These are phyloP conservation scores for Eristalinus sepulchralis DNA, from an alignment of 2,888 invertebrate species.

Conservation along the genomic window DNA sequence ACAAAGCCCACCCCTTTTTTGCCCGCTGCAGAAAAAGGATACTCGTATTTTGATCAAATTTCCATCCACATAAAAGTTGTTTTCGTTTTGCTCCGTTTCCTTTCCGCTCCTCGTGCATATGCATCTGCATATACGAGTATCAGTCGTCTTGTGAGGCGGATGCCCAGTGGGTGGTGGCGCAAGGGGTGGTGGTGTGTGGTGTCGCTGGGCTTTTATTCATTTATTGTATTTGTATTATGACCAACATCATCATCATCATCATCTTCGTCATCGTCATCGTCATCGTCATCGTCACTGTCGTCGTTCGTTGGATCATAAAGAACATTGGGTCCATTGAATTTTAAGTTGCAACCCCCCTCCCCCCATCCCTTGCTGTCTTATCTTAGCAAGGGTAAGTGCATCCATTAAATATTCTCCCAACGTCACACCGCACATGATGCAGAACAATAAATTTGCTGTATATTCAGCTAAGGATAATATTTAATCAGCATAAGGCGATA, in stretches of 20 bases:
- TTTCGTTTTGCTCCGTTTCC: background rate
- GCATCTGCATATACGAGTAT: background rate
- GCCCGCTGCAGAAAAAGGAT: background rate
- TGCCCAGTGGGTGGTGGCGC: background rate
- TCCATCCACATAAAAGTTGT: background rate
- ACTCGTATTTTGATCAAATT: background rate
- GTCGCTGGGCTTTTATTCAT: background rate
- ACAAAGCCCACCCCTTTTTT: background rate
- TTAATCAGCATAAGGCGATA: constrained; percentile 26
- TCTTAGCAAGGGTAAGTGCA: background rate
- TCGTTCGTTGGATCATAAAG: background rate
- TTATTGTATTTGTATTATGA: background rate
- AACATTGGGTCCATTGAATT: background rate
- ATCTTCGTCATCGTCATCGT: background rate
- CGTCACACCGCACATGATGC: constrained; percentile 4
- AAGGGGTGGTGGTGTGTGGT: background rate
- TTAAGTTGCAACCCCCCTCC: background rate
- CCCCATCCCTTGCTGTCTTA: background rate
- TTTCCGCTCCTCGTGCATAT: background rate
- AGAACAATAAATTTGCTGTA: constrained; percentile 19
- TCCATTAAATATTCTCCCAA: constrained; percentile 3
- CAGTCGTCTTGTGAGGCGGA: no score
- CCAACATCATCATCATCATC: background rate
- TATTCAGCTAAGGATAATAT: constrained; percentile 23
- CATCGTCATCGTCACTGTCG: background rate